Evolutionary conservation across 1,140 invertebrate species (phyloP), one percentile per base, ranked within the genome.

Genomic region (Asbolus verrucosus): DNA sequence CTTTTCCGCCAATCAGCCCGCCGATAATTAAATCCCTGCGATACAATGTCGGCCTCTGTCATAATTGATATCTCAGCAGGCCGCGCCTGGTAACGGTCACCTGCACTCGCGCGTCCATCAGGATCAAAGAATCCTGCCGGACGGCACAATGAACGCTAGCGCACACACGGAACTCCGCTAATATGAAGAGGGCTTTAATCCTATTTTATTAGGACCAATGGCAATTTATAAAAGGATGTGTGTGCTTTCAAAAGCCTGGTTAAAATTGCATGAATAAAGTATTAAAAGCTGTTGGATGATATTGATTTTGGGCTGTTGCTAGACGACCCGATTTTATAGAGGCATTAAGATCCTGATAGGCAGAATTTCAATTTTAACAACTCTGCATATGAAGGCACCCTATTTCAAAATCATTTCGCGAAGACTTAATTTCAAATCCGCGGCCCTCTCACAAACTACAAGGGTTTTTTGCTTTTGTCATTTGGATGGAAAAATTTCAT

Each of bases 261-360:
- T 65, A 65, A 65, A 65, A 43, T 65, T 65, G 62, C 62, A 65
- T 65, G 62, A 65, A 65, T 65, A 65, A 65, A 41, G 62, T 65
- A 43, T 65, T 65, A 41, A 65, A 65, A 63, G 61, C 61, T 63
- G 61, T 41, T 27, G 39, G 61, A 41, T 63, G 39, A 41, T 63
- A 65, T 65, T 65, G 62, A 46, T 54, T 54, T 54, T 54, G 46
- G 24, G 46, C 27, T 54, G 21, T n/a, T 21, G 46, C 27, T 54
- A 21, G 46, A 4, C 46, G 21, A 9, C 14, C 21, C 3, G 46
- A 36, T 24, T 54, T 54, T 27, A 54, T 54, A 13, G 46, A 6
- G 19, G 46, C 46, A 54, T 54, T 54, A 54, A 54, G 11, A 24
- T 54, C 41, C 41, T 16, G 41, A 16, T 18, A 2, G 14, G 18